Conservation (phyloP, 2,113 vertebrate species). For the Indicator maculatus region DNA sequence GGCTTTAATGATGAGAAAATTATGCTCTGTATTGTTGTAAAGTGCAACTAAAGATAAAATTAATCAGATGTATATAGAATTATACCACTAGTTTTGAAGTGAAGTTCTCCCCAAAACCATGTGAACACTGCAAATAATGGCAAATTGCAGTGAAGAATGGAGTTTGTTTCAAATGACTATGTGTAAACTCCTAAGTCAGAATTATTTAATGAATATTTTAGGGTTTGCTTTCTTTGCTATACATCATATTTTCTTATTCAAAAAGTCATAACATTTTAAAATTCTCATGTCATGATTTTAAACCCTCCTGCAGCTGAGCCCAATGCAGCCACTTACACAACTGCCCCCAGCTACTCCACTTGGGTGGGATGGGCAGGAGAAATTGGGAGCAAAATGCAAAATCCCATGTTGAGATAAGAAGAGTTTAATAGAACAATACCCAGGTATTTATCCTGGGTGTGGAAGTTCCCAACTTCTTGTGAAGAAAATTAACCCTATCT, state of each 20-base stretch:
- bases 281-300: too few species aligned
- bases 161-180: not conserved
- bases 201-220: not conserved
- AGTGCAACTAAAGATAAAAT: not conserved
- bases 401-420: too few species aligned
- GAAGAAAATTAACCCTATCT: too few species aligned
- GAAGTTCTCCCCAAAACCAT: not conserved
- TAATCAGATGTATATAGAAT: not conserved
- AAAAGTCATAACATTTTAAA: not conserved
- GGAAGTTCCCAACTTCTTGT: too few species aligned
- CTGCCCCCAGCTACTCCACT: too few species aligned
- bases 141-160: not conserved
- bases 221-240: not conserved
- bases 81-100: not conserved
- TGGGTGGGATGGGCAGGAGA: too few species aligned
- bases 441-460: too few species aligned
- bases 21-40: not conserved
- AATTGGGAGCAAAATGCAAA: too few species aligned
- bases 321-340: too few species aligned
- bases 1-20: not conserved
- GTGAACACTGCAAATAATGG: not conserved
- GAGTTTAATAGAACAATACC: too few species aligned
- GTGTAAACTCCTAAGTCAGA: not conserved
- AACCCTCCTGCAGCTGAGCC: too few species aligned
- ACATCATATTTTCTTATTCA: not conserved